phyloP scores from a whole-genome alignment of 1,140 invertebrate species.

The Scylla paramamosain region DNA sequence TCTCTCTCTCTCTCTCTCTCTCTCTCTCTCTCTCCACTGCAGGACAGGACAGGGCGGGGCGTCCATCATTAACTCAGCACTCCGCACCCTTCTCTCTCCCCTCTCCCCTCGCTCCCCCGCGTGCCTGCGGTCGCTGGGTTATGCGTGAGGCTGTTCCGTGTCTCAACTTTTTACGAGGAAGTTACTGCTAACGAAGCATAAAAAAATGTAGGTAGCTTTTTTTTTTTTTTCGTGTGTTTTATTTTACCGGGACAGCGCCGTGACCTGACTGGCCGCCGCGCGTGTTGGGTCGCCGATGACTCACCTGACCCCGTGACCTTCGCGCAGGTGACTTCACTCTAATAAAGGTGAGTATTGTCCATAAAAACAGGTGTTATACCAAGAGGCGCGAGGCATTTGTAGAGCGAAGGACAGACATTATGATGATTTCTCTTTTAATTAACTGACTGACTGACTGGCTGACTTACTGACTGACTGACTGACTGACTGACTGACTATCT shows the following conservation, averaged over 20 bases:
- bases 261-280: background rate
- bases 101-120: background rate
- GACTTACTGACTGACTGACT: background rate
- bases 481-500: background rate
- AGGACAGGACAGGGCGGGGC: too few species aligned
- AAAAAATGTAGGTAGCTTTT: background rate
- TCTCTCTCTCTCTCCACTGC: background rate
- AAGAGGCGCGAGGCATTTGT: too few species aligned
- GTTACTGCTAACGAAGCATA: slow-evolving; percentile 21
- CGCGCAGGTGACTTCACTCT: background rate
- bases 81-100: background rate
- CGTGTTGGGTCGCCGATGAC: background rate
- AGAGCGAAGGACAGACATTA: too few species aligned
- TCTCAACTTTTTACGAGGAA: slow-evolving; percentile 13
- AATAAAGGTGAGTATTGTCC: too few species aligned
- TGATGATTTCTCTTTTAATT: too few species aligned
- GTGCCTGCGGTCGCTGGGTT: background rate
- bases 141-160: background rate
- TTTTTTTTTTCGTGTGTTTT: background rate
- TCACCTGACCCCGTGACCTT: background rate
- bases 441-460: background rate
- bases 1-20: background rate
- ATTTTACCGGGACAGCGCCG: background rate
- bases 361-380: too few species aligned
- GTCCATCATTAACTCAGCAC: too few species aligned